These are phyloP conservation scores for Caenorhabditis doughertyi DNA, from an alignment of 2,888 invertebrate genomes.

Conservation along the genomic window DNA sequence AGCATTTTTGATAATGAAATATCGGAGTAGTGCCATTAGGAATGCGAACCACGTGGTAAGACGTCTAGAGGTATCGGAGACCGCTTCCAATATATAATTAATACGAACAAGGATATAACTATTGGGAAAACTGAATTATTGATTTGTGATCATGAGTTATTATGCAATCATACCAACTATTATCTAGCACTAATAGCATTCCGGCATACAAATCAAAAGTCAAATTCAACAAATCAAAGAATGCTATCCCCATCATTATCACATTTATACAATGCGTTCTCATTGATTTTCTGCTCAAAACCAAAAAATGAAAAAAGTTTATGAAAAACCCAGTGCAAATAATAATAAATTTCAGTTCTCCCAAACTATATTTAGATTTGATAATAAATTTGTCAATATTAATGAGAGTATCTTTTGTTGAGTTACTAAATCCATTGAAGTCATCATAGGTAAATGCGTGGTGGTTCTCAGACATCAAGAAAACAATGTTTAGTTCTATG, in stretches of 20 bases:
- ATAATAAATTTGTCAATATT: not conserved
- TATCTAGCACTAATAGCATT: not conserved
- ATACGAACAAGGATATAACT: not conserved
- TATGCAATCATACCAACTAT: not conserved
- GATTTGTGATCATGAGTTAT: not conserved
- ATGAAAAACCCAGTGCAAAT: not conserved
- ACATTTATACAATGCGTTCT: slow-evolving; percentile 10
- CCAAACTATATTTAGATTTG: not conserved
- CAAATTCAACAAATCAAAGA: slow-evolving; percentile 15
- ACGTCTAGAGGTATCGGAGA: not conserved
- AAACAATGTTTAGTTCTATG: not conserved
- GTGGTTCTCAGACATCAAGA: not conserved
- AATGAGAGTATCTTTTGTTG: not conserved
- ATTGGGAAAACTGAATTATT: not conserved
- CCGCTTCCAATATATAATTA: not conserved
- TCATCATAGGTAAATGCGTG: not conserved
- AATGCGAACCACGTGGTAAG: not conserved
- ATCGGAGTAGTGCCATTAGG: not conserved
- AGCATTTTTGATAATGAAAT: not conserved
- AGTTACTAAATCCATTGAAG: not conserved
- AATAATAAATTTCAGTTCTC: not conserved
- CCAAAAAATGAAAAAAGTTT: slow-evolving; percentile 18
- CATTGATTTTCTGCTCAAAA: slow-evolving; percentile 24
- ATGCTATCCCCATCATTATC: slow-evolving; percentile 19
- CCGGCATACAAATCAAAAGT: not conserved